Conservation (phyloP, 1,140 invertebrate genomes). For the Laodelphax striatellus region DNA sequence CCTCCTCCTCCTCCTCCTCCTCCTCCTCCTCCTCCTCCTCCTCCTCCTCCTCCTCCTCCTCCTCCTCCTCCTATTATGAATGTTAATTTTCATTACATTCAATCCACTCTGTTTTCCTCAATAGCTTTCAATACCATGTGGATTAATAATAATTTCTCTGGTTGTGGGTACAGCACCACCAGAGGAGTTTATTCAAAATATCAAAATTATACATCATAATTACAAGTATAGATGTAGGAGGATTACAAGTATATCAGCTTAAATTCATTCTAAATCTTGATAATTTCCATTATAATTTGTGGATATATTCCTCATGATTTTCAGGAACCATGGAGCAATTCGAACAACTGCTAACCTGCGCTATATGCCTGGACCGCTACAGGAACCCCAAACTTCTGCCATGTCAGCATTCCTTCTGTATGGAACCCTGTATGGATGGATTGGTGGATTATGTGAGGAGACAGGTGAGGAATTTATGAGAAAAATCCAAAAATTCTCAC, state of each 20-base stretch:
- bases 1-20: neutral
- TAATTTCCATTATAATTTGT: no score
- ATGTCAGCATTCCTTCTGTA: slow-evolving; percentile 99
- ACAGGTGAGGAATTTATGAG: slow-evolving; percentile 47
- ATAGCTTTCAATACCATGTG: neutral
- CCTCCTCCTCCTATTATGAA: neutral
- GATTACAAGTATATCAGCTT: neutral
- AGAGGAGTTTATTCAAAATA: no score
- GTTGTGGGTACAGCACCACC: no score
- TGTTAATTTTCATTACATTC: neutral
- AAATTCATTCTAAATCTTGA: no score
- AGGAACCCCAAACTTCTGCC: slow-evolving; percentile 93
- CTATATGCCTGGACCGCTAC: slow-evolving; percentile 94
- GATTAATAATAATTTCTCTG: no score
- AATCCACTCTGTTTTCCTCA: neutral
- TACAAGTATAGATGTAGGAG: neutral
- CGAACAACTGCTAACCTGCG: slow-evolving; percentile 93
- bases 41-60: neutral
- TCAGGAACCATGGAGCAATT: slow-evolving; percentile 80
- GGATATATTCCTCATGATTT: neutral
- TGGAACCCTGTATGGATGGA: slow-evolving; percentile 95
- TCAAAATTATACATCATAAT: neutral
- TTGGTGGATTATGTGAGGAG: slow-evolving; percentile 87
- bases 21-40: neutral
- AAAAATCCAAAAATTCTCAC: no score